Evolutionary conservation across 2,113 vertebrate genomes (phyloP), one percentile per base, ranked within the genome.

Genomic region (Shinisaurus crocodilurus): DNA sequence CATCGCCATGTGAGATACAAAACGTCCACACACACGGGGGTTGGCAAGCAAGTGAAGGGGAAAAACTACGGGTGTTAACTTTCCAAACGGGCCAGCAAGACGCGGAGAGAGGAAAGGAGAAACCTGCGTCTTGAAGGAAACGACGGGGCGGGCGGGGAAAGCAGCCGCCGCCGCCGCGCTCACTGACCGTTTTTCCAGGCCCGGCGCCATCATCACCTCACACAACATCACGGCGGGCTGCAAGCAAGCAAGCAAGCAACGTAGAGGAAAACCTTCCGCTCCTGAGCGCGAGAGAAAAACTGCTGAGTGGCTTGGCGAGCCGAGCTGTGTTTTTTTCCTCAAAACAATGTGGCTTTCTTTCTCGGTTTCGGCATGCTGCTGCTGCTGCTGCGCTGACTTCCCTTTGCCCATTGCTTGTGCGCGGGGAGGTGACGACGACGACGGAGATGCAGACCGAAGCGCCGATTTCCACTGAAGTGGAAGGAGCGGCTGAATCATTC

Each of bases 311-410:
- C 67, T 40, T n/a, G n/a, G n/a, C n/a, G 7, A 54, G 54, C 54
- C 54, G 54, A 12, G 54, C 37, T 81, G 87, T 81, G 87, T 77
- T 88, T 87, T 88, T n/a, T n/a, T n/a, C n/a, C n/a, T n/a, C n/a
- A n/a, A n/a, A n/a, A n/a, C n/a, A n/a, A n/a, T n/a, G n/a, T n/a
- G n/a, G n/a, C n/a, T n/a, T n/a, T n/a, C n/a, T n/a, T n/a, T 57
- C 80, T 82, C 27, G 48, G 48, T 87, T n/a, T 77, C 50, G 13
- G 29, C 37, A 32, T n/a, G 54, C 32, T 63, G 57, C n/a, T 27
- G n/a, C 32, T 3, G 34, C 54, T 60, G n/a, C n/a, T n/a, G n/a
- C n/a, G n/a, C n/a, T n/a, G n/a, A n/a, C n/a, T n/a, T 76, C 25
- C 48, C 70, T 76, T 60, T n/a, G 54, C 54, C 54, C 60, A 29